These are phyloP conservation scores for Galerucella pusilla DNA, from an alignment of 2,888 invertebrate species.

Conservation along the genomic window DNA sequence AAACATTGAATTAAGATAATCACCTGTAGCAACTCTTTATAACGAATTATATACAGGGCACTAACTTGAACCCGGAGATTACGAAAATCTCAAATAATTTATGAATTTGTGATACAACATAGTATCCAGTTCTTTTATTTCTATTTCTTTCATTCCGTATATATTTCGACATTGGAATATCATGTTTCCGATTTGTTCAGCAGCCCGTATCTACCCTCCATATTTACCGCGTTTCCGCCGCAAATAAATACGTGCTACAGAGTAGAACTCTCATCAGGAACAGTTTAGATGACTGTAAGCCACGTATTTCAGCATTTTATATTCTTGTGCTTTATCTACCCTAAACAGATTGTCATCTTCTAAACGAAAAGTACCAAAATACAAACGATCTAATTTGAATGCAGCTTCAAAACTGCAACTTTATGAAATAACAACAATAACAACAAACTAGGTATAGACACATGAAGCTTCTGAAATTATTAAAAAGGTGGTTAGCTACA, in stretches of 20 bases:
- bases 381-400: not conserved
- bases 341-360: not conserved
- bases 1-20: too few species aligned
- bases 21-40: too few species aligned
- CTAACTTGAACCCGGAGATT: too few species aligned
- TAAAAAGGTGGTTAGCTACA: too few species aligned
- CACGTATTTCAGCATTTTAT: constrained; percentile 3
- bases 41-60: too few species aligned
- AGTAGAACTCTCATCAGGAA: not conserved
- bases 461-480: too few species aligned
- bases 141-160: too few species aligned
- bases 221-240: not conserved
- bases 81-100: too few species aligned
- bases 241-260: not conserved
- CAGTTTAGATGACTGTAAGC: not conserved
- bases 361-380: not conserved
- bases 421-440: not conserved
- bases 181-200: not conserved
- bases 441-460: too few species aligned
- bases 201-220: not conserved
- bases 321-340: not conserved
- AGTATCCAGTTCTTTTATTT: too few species aligned
- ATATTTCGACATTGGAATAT: not conserved
- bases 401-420: not conserved
- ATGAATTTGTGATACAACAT: too few species aligned